A percentile compares a stretch with the other conserved stretches of the same genome.
Conservation (phyloP, 2,797 vertebrate genomes). For the Rhinoraja longicauda region DNA sequence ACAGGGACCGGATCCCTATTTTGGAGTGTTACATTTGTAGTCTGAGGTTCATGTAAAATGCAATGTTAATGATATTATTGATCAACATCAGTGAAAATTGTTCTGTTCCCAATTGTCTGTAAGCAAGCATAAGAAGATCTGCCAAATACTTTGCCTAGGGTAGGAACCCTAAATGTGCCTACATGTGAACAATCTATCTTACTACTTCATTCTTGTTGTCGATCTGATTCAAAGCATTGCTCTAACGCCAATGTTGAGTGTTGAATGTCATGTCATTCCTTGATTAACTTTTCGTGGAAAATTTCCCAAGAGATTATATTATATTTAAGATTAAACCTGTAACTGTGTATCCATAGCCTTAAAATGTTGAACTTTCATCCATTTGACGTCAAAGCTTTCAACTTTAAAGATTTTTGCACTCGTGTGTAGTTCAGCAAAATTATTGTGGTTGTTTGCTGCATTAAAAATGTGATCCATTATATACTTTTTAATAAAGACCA, state of each 20-base stretch:
- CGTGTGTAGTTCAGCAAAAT: background rate
- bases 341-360: background rate
- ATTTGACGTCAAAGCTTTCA: background rate
- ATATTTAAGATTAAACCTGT: background rate
- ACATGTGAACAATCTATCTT: background rate
- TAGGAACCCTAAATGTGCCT: background rate
- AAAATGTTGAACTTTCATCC: background rate
- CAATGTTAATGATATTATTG: background rate
- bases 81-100: background rate
- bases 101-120: background rate
- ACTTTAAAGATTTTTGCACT: background rate
- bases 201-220: background rate
- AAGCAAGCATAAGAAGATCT: background rate
- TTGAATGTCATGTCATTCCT: background rate
- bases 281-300: background rate
- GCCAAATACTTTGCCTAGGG: background rate
- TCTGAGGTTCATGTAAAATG: background rate
- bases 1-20: background rate
- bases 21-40: background rate
- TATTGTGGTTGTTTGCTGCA: background rate
- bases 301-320: background rate
- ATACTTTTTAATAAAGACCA: slow-evolving; percentile 19
- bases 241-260: background rate
- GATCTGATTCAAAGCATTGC: background rate
- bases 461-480: background rate